Evolutionary conservation across 1,140 invertebrate genomes (phyloP).

Genomic region (Nephotettix cincticeps): DNA sequence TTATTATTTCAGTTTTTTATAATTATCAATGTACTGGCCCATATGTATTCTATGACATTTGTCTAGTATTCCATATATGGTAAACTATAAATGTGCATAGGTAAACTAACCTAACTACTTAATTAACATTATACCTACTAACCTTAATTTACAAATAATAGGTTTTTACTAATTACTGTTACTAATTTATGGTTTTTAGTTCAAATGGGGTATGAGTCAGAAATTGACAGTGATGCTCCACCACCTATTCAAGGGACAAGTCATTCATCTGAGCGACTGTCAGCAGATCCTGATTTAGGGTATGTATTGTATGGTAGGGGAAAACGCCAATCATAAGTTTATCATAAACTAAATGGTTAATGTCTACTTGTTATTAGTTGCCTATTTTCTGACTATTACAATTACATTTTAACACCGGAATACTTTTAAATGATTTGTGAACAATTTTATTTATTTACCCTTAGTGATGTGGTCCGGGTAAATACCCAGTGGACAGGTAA

Average conservation of each 20-base stretch:
- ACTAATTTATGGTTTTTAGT: too few relatives aligned
- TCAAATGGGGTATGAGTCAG: conserved; percentile 12
- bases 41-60: too few relatives aligned
- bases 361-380: background rate
- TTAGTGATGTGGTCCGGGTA: background rate
- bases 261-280: background rate
- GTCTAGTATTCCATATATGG: too few relatives aligned
- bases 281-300: background rate
- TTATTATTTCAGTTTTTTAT: too few relatives aligned
- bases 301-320: background rate
- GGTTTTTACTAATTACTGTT: too few relatives aligned
- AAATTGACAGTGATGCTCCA: conserved; percentile 4
- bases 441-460: background rate
- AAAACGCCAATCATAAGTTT: background rate
- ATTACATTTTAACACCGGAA: background rate
- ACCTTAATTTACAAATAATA: too few relatives aligned
- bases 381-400: background rate
- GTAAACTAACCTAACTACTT: too few relatives aligned
- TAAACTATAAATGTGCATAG: too few relatives aligned
- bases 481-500: background rate
- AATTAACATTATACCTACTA: too few relatives aligned
- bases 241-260: background rate
- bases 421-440: background rate
- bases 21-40: too few relatives aligned
- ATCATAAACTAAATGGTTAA: background rate